Evolutionary conservation across 1,140 invertebrate genomes (phyloP), one percentile per base, ranked within the genome.

Genomic region (Yoshiicerus persimilis): DNA sequence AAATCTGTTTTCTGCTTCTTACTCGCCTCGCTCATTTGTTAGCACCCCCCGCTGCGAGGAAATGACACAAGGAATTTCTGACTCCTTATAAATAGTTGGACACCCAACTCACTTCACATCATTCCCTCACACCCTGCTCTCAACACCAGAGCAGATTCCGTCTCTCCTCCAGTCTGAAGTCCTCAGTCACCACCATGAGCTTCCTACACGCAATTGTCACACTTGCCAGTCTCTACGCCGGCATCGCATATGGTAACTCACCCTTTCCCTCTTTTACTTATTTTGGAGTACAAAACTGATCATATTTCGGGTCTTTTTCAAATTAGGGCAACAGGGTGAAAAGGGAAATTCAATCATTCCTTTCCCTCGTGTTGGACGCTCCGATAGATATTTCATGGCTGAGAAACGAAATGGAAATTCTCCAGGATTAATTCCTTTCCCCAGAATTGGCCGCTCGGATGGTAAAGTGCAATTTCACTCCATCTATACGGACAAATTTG

Each of bases 321-420:
- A 64, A 32, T 83, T 77, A 87, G 86, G 86, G 8, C 86, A 87
- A 83, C 86, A 87, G 36, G 47, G 86, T 87, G 89, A 91, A n/a
- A 91, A 91, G 86, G 87, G 88, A 16, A 89, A 77, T 9, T 90
- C 88, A 13, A 91, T 90, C 20, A 91, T 91, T 89, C 90, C 90
- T 25, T 91, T 89, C 47, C 90, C 90, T 34, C 66, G 90, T 16
- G 86, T 91, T 39, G 90, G 90, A 25, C 66, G 90, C 32, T 80
- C 84, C 11, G 89, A 87, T 16, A 56, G 77, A 30, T 87, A 86
- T 80, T 89, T 88, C 32, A 88, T 89, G 89, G 47, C 27, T 0
- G 89, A 87, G 11, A 89, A 89, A 41, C 41, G 87, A 27, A 88
- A 27, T 77, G 88, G 90, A 13, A 87, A 86, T 47, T 11, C 84